phyloP scores from a whole-genome alignment of 92 coral and sea anemone genomes.

The Porites rus region DNA sequence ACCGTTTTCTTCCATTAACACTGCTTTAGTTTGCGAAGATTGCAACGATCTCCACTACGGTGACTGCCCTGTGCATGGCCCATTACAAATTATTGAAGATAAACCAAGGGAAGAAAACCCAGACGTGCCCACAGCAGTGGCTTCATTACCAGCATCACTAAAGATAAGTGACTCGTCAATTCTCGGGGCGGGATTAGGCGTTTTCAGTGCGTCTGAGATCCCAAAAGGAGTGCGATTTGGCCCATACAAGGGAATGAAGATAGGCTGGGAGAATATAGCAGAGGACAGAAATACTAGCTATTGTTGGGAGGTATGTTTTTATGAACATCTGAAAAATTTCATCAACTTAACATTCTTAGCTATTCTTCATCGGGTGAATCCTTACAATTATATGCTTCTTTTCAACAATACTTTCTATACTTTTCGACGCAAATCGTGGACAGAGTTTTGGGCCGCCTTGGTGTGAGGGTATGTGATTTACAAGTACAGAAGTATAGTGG shows the following conservation, averaged over 20 bases:
- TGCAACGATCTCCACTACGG: slow-evolving; percentile 82
- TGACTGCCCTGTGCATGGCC: slow-evolving; percentile 83
- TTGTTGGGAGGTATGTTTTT: slow-evolving; percentile 80
- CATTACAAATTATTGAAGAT: slow-evolving; percentile 63
- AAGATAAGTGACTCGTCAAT: slow-evolving; percentile 69
- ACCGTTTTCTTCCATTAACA: neutral
- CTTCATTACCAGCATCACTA: slow-evolving; percentile 65
- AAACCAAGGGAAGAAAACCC: neutral
- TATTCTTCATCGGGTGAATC: too few relatives aligned
- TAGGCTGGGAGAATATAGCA: slow-evolving; percentile 50
- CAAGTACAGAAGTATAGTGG: too few relatives aligned
- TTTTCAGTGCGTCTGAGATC: slow-evolving; percentile 60
- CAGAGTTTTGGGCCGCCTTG: too few relatives aligned
- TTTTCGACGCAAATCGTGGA: too few relatives aligned
- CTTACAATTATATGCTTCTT: too few relatives aligned
- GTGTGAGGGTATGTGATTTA: too few relatives aligned
- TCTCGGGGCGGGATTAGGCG: slow-evolving; percentile 83
- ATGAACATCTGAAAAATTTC: neutral
- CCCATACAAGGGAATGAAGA: slow-evolving; percentile 73
- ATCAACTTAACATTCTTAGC: too few relatives aligned
- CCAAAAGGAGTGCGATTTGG: slow-evolving; percentile 72
- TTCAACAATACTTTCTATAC: too few relatives aligned
- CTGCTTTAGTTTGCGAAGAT: slow-evolving; percentile 76
- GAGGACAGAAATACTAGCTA: slow-evolving; percentile 76
- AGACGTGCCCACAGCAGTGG: slow-evolving; percentile 19